Percentiles rank a stretch among this genome's conserved stretches.
phyloP scores from a whole-genome alignment of 2,888 invertebrate genomes.

The Lymantria monacha region DNA sequence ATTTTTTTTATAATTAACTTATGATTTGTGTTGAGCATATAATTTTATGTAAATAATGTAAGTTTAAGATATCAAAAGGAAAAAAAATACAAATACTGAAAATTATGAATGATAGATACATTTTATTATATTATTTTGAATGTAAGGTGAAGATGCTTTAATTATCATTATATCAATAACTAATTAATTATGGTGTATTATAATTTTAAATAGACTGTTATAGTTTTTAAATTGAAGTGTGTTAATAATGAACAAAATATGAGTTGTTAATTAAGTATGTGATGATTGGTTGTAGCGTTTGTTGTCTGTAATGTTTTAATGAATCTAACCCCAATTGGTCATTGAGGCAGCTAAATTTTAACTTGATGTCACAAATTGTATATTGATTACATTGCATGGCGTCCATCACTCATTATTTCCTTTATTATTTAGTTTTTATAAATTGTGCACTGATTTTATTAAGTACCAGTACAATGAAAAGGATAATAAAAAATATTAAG shows the following conservation, averaged over 20 bases:
- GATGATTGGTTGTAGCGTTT: slow-evolving; percentile 16
- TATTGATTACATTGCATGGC: slow-evolving; percentile 53
- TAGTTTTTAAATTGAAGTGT: slow-evolving; percentile 75
- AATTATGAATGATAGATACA: slow-evolving; percentile 44
- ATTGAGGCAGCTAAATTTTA: slow-evolving; percentile 38
- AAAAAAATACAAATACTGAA: slow-evolving; percentile 65
- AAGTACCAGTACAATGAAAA: slow-evolving; percentile 61
- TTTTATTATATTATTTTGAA: slow-evolving; percentile 77
- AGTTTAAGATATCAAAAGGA: slow-evolving; percentile 52
- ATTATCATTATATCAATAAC: slow-evolving; percentile 76
- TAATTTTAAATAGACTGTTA: slow-evolving; percentile 82
- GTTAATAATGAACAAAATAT: slow-evolving; percentile 57
- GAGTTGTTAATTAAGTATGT: slow-evolving; percentile 38
- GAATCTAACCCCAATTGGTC: slow-evolving; percentile 17
- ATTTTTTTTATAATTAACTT: slow-evolving; percentile 65
- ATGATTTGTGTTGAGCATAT: slow-evolving; percentile 64
- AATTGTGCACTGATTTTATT: slow-evolving; percentile 71
- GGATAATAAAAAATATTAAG: slow-evolving; percentile 50
- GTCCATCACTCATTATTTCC: slow-evolving; percentile 48
- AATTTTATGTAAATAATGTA: slow-evolving; percentile 74
- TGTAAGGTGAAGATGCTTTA: slow-evolving; percentile 82
- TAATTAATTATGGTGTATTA: slow-evolving; percentile 76
- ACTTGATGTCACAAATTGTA: slow-evolving; percentile 57
- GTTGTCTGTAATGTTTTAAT: slow-evolving; percentile 9
- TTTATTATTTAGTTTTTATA: slow-evolving; percentile 61